Evolutionary conservation across 2,888 invertebrate species (phyloP).

Genomic region (Exocentrus adspersus): DNA sequence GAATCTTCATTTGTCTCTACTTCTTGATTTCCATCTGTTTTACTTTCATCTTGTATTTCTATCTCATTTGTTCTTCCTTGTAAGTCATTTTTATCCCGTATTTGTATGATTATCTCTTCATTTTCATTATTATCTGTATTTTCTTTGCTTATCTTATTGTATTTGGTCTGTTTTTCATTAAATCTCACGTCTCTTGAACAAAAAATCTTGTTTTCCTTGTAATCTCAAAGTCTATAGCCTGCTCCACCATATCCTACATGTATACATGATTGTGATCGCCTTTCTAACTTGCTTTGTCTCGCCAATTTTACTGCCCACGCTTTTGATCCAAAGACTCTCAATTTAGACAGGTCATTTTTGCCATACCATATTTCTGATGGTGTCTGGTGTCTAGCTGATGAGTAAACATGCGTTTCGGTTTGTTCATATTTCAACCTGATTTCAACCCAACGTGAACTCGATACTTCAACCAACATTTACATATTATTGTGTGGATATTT

Average conservation of each 20-base stretch:
- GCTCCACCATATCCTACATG: not conserved
- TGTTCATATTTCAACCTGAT: too few species aligned
- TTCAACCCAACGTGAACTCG: too few species aligned
- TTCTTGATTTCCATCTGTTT: not conserved
- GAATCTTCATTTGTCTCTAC: not conserved
- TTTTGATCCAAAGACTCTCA: not conserved
- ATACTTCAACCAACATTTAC: too few species aligned
- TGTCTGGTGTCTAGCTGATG: too few species aligned
- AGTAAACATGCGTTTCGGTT: too few species aligned
- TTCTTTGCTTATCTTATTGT: not conserved
- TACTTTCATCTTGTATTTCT: not conserved
- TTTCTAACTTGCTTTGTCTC: not conserved
- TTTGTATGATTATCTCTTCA: too few species aligned
- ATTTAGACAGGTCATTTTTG: not conserved
- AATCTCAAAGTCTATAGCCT: not conserved
- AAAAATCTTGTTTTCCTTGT: not conserved
- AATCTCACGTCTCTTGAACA: not conserved
- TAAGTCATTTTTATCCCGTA: not conserved
- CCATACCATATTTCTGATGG: not conserved
- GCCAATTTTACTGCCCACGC: not conserved
- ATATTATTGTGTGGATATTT: too few species aligned
- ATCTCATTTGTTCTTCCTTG: not conserved
- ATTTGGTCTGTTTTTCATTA: too few species aligned
- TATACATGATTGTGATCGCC: not conserved
- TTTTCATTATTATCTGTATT: too few species aligned